phyloP scores from a whole-genome alignment of 1,140 invertebrate genomes.

The Drepana arcuata region DNA sequence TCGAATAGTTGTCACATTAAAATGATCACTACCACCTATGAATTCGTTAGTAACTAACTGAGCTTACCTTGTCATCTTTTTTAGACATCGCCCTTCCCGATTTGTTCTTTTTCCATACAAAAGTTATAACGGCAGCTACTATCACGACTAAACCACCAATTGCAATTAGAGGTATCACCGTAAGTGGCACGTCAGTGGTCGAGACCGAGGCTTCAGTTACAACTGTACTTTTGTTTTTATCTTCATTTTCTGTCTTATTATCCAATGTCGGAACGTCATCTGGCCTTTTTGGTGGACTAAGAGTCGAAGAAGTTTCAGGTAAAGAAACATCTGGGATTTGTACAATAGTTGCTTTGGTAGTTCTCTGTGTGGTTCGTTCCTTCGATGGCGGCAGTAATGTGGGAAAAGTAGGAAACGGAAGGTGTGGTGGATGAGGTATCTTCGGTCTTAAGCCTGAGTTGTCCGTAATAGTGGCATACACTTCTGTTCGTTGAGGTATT shows the following conservation, averaged over 20 bases:
- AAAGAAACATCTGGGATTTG: too few relatives aligned
- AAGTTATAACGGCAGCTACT: constrained; percentile 51
- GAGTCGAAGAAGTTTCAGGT: constrained; percentile 15
- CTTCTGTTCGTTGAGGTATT: constrained; percentile 50
- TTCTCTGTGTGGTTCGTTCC: constrained; percentile 26
- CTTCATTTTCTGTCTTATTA: constrained; percentile 20
- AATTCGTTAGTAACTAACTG: too few relatives aligned
- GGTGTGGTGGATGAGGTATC: constrained; percentile 35
- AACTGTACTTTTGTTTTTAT: constrained; percentile 27
- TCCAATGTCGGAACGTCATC: constrained; percentile 23
- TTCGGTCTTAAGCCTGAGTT: constrained; percentile 28
- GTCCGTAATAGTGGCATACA: constrained; percentile 51
- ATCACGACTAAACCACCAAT: constrained; percentile 48
- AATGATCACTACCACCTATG: too few relatives aligned
- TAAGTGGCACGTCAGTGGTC: constrained; percentile 35
- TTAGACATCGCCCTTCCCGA: constrained; percentile 34
- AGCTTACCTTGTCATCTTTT: constrained; percentile 64
- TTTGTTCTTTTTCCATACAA: constrained; percentile 53
- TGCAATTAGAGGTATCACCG: constrained; percentile 50
- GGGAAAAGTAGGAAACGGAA: constrained; percentile 26
- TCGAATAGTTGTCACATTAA: too few relatives aligned
- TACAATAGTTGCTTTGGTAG: constrained; percentile 41
- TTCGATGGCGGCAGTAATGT: constrained; percentile 21
- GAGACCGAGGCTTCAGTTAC: constrained; percentile 21
- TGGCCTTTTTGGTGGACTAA: constrained; percentile 22